Evolutionary conservation across 2,888 invertebrate species (phyloP), one percentile per base, ranked within the genome.

Genomic region (Phaonia tiefii): DNA sequence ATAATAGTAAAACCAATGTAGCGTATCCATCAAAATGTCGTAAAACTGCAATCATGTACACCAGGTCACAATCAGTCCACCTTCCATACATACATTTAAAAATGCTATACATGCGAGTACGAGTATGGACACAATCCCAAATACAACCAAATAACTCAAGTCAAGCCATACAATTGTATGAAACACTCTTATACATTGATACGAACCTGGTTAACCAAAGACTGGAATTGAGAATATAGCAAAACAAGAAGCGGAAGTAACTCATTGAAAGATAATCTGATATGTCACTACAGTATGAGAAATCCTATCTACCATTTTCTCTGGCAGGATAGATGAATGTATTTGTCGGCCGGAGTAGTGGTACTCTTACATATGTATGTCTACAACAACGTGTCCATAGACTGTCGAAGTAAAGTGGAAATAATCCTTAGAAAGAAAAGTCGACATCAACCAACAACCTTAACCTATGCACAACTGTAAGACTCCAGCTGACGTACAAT

Each of bases 1-100:
- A 54, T 2, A 67, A 37, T 22, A 10, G 26, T 26, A 46, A 31
- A 66, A 65, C 73, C 42, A 76, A 80, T 80, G 76, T 80, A 42
- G 76, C 73, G 76, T 76, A 80, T 80, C 80, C 74, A 80, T 80
- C 80, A 76, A 80, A 80, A 65, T 76, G 80, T 76, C 80, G 80
- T 80, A 80, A 80, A 76, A 80, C 73, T 74, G 56, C 76, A 80
- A 80, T 76, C 73, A 76, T 76, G 65, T 75, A 76, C 80, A 76
- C 76, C 22, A 76, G 49, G 75, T 51, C 66, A 75, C 71, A 75
- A 63, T 20, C 49, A 49, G 37, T 26, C 20, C 51, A 37, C n/a
- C n/a, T n/a, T n/a, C 31, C 1, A 46, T 10, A 31, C 17, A 56
- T 3, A 42, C 44, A 44, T 0, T 15, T 15, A 49, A 7, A 42